Evolutionary conservation across 1,140 invertebrate genomes (phyloP).

Genomic region (Bemisia tabaci): DNA sequence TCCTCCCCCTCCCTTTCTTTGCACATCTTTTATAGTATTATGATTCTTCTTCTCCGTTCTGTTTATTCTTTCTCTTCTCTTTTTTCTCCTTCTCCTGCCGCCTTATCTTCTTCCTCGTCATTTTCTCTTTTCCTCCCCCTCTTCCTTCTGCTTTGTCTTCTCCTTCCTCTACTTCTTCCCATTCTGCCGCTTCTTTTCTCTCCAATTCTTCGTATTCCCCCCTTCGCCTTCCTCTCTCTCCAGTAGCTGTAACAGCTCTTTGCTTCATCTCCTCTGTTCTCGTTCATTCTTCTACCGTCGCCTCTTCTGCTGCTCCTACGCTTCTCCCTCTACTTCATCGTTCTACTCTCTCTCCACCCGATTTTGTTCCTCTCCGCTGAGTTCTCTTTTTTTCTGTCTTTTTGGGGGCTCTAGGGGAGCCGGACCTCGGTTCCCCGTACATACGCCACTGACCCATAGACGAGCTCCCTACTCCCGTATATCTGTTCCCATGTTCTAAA

Average conservation of each 20-base stretch:
- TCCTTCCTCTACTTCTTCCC: neutral
- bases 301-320: neutral
- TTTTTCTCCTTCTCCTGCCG: neutral
- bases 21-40: too few species aligned
- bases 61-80: neutral
- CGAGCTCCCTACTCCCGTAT: too few species aligned
- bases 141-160: neutral
- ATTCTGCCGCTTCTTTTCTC: neutral
- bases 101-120: neutral
- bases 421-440: too few species aligned
- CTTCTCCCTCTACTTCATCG: neutral
- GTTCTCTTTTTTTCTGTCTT: too few species aligned
- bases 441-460: too few species aligned
- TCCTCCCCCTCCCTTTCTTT: too few species aligned
- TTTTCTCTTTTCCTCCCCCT: neutral
- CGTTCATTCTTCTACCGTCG: neutral
- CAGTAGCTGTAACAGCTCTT: too few species aligned
- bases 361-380: too few species aligned
- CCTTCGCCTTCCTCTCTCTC: neutral
- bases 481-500: too few species aligned
- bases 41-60: too few species aligned
- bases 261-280: neutral
- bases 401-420: too few species aligned
- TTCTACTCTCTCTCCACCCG: too few species aligned
- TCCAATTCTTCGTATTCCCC: neutral